phyloP scores from a whole-genome alignment of 2,888 invertebrate species.

The Microctonus aethiopoides region DNA sequence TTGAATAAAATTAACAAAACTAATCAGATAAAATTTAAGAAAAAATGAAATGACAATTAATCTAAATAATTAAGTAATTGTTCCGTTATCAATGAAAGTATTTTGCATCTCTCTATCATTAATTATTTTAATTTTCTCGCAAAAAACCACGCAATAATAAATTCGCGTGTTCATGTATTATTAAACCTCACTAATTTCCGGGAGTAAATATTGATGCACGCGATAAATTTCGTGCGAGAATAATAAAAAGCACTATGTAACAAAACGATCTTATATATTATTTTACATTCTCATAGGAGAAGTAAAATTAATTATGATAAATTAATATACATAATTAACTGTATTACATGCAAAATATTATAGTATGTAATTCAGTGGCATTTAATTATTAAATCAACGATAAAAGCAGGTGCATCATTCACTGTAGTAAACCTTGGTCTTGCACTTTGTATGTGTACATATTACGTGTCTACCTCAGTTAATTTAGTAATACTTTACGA shows the following conservation, averaged over 20 bases:
- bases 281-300: background rate
- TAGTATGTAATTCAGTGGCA: background rate
- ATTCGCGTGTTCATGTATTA: background rate
- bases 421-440: background rate
- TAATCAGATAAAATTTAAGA: background rate
- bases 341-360: background rate
- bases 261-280: background rate
- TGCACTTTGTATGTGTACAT: background rate
- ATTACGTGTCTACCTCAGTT: conserved; percentile 9
- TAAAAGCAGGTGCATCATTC: background rate
- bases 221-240: conserved; percentile 19
- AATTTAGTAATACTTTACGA: conserved; percentile 24
- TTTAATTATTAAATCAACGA: background rate
- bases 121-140: background rate
- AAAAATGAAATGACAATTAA: background rate
- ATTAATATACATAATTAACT: background rate
- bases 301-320: background rate
- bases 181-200: conserved; percentile 4
- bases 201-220: conserved; percentile 19
- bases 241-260: background rate
- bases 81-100: background rate
- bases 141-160: background rate
- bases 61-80: background rate
- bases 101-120: background rate
- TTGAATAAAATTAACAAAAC: background rate